Evolutionary conservation across 2,113 vertebrate genomes (phyloP), one percentile per base, ranked within the genome.

Genomic region (Bufo bufo): DNA sequence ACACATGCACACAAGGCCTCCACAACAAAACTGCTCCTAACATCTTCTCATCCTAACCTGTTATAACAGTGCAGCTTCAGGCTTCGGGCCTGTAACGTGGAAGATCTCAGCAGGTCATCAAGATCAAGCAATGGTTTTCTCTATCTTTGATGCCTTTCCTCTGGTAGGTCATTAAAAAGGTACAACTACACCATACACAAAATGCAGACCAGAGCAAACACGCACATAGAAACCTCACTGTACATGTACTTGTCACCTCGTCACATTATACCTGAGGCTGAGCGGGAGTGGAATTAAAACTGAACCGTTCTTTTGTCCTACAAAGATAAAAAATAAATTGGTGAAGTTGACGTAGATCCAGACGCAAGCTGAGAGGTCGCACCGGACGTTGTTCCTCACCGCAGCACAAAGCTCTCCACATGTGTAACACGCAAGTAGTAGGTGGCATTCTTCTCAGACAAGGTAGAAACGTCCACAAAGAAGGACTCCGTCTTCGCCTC

Each of bases 221-320:
- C 81, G 66, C 58, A 82, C 80, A 82, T 8, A 65, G 20, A 66
- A 6, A 43, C 66, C 23, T 71, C 66, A 71, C 4, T 33, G 66
- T n/a, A 23, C 66, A 6, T n/a, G n/a, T 69, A 69, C 65, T 23
- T 23, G 65, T 66, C 85, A 78, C 77, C 75, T 19, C 74, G 17
- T 45, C 63, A 59, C 50, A 17, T 56, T 81, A 82, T 95, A 99
- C 98, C 98, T 99, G 98, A 0, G 98, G 98, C 92, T 99, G 98
- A 6, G 98, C 96, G 0, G 98, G 98, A 0, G 98, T 99, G n/a
- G 98, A 97, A 0, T 97, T 98, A 92, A 99, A 99, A 93, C 90
- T 95, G 94, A 98, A 99, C 66, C 89, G 93, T 82, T 94, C 92
- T 3, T 95, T 92, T 0, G 98, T 99, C 92, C 98, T 99, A 92